A percentile compares a stretch with the other conserved stretches of the same genome.
Evolutionary conservation across 2,797 vertebrate species (phyloP).

Genomic region (Gadopsis bispinosus): DNA sequence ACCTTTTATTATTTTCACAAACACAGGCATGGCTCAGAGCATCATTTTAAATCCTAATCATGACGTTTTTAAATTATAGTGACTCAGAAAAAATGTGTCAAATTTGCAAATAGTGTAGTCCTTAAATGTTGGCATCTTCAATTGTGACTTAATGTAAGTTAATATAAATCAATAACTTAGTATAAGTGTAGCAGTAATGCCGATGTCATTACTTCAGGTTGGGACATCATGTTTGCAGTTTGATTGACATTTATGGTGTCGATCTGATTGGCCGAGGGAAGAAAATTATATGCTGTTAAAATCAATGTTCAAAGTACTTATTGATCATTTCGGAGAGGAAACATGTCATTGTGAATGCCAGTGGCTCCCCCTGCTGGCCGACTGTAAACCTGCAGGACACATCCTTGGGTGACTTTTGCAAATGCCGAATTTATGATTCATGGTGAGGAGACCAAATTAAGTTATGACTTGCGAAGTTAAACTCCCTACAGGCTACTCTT

Average conservation of each 20-base stretch:
- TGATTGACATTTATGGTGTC: too few species aligned
- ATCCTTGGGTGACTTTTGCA: too few species aligned
- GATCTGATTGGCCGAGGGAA: background rate
- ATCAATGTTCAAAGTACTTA: too few species aligned
- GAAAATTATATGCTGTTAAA: background rate
- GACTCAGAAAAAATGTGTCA: too few species aligned
- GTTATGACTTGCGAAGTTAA: background rate
- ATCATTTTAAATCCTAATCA: background rate
- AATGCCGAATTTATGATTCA: background rate
- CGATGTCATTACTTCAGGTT: too few species aligned
- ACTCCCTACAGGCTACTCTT: background rate
- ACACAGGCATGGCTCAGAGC: background rate
- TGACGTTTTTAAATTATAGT: background rate
- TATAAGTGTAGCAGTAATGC: too few species aligned
- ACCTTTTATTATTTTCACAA: background rate
- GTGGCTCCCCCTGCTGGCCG: conserved; percentile 54
- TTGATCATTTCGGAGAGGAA: too few species aligned
- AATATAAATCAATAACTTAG: background rate
- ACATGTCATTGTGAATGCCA: background rate
- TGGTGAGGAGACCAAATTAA: background rate
- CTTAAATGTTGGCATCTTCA: background rate
- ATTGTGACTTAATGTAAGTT: background rate
- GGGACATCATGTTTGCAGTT: background rate
- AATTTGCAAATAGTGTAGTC: background rate
- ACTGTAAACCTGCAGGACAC: background rate